A percentile compares a stretch with the other conserved stretches of the same genome.
Conservation (phyloP, 2,113 vertebrate species). For the Abramis brama region DNA sequence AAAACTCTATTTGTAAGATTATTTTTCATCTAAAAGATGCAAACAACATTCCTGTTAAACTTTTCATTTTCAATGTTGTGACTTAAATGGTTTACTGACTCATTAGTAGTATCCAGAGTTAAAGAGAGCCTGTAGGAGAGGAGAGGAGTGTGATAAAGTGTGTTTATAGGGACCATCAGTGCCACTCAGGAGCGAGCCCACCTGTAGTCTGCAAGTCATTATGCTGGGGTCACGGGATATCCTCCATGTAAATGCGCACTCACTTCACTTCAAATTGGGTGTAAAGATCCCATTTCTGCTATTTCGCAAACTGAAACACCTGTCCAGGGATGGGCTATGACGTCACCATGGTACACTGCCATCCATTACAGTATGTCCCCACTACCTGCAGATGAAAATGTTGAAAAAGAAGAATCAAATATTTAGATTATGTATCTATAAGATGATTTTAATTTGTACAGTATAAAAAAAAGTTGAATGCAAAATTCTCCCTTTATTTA, state of each 20-base stretch:
- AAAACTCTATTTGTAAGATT: neutral
- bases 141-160: constrained; percentile 72
- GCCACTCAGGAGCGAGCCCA: constrained; percentile 85
- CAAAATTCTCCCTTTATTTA: too few species aligned
- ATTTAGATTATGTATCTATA: too few species aligned
- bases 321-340: constrained; percentile 71
- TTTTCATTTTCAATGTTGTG: neutral
- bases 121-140: constrained; percentile 6
- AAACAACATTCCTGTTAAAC: neutral
- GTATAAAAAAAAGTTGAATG: too few species aligned
- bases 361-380: constrained; percentile 46
- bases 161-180: constrained; percentile 79
- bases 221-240: constrained; percentile 91
- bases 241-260: constrained; percentile 95
- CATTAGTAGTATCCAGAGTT: constrained; percentile 13
- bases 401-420: too few species aligned
- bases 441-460: too few species aligned
- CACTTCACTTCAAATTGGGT: constrained; percentile 99
- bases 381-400: constrained; percentile 40
- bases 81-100: neutral
- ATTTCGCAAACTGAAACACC: constrained; percentile 88
- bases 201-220: constrained; percentile 98
- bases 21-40: neutral
- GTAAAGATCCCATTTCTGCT: constrained; percentile 99
- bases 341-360: constrained; percentile 54